These are phyloP conservation scores for Petromus typicus DNA, from an alignment of 2,113 vertebrate genomes.

Conservation along the genomic window DNA sequence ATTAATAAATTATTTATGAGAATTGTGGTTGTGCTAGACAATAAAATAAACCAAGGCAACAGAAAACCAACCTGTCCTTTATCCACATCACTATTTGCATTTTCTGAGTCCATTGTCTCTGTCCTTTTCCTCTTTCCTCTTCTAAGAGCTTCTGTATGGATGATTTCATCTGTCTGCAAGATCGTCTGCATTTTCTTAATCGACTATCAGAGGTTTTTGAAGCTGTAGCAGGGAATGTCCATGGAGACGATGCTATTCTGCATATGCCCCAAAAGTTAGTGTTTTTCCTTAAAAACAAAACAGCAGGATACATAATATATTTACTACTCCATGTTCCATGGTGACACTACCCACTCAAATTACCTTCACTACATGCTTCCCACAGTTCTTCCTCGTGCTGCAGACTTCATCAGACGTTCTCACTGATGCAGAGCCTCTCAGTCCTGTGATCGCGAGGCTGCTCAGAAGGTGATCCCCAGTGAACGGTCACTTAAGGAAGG, in stretches of 20 bases:
- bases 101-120: constrained; percentile 86
- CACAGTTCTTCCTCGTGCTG: constrained; percentile 69
- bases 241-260: constrained; percentile 65
- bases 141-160: constrained; percentile 83
- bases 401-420: constrained; percentile 66
- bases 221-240: constrained; percentile 43
- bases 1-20: neutral
- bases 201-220: constrained; percentile 81
- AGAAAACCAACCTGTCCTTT: constrained; percentile 82
- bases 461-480: constrained; percentile 75
- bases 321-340: constrained; percentile 39
- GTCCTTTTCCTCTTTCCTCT: constrained; percentile 88
- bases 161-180: constrained; percentile 83
- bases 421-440: constrained; percentile 73
- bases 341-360: constrained; percentile 71
- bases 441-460: constrained; percentile 58
- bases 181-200: constrained; percentile 86
- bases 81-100: constrained; percentile 81
- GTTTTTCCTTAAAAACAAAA: constrained; percentile 64
- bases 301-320: neutral
- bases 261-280: neutral
- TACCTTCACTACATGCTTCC: constrained; percentile 74
- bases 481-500: constrained; percentile 81
- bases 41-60: neutral
- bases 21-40: neutral